Conservation (phyloP, 2,888 invertebrate genomes). For the Deilephila elpenor region DNA sequence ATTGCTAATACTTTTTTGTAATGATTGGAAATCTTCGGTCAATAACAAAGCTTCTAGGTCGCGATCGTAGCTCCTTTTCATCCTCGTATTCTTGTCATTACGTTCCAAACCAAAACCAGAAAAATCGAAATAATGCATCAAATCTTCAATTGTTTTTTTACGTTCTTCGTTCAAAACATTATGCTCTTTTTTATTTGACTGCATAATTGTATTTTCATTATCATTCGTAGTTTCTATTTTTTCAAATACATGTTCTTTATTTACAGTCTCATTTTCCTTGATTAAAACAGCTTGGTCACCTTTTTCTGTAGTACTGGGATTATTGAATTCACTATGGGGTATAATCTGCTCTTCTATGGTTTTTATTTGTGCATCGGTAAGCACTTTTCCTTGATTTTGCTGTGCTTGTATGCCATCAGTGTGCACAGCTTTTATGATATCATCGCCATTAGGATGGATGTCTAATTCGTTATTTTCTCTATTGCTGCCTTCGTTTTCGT, state of each 20-base stretch:
- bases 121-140: conserved; percentile 73
- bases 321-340: conserved; percentile 49
- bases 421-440: conserved; percentile 63
- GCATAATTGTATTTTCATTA: conserved; percentile 44
- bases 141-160: conserved; percentile 74
- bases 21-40: conserved; percentile 58
- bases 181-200: conserved; percentile 35
- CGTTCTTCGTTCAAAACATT: conserved; percentile 61
- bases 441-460: conserved; percentile 52
- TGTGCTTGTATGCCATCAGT: conserved; percentile 60
- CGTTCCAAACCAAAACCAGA: conserved; percentile 55
- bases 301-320: conserved; percentile 33
- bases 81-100: conserved; percentile 45
- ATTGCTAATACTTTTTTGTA: conserved; percentile 62
- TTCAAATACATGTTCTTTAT: conserved; percentile 48
- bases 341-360: conserved; percentile 75
- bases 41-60: conserved; percentile 61
- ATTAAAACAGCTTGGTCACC: conserved; percentile 34
- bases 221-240: conserved; percentile 43
- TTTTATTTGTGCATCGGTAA: conserved; percentile 67
- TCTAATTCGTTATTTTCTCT: conserved; percentile 50
- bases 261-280: conserved; percentile 37
- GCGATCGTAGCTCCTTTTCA: conserved; percentile 63
- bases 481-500: conserved; percentile 44
- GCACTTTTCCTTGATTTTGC: conserved; percentile 54